Evolutionary conservation across 2,888 invertebrate genomes (phyloP).

Genomic region (Allolobophora icterica): DNA sequence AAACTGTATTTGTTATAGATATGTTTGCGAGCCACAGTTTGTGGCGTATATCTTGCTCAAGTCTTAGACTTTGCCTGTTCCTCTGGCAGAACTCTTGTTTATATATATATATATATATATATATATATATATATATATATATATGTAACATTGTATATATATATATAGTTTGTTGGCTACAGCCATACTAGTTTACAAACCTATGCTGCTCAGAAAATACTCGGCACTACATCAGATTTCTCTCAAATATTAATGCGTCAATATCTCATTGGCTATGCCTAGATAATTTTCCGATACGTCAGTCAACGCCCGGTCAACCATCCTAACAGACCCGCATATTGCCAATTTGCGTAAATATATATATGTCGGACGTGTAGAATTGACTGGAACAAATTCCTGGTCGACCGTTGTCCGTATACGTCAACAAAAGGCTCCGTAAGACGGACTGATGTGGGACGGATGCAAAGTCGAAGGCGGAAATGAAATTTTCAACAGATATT

Average conservation of each 20-base stretch:
- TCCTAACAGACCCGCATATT: neutral
- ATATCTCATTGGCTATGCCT: neutral
- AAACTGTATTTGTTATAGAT: no score
- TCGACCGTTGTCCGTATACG: neutral
- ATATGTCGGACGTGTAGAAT: neutral
- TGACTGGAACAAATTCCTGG: neutral
- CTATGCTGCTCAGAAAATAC: neutral
- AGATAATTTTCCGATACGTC: slow-evolving; percentile 8
- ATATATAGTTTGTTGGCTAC: no score
- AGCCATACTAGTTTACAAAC: no score
- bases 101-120: no score
- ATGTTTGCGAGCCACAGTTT: no score
- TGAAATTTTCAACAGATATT: neutral
- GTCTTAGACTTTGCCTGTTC: no score
- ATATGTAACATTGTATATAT: no score
- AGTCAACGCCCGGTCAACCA: neutral
- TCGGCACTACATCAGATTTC: neutral
- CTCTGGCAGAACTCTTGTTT: no score
- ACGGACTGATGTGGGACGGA: neutral
- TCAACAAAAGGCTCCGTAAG: neutral
- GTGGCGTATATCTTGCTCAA: no score
- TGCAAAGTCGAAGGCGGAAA: neutral
- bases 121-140: no score
- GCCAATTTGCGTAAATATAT: neutral
- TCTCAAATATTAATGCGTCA: neutral